These are phyloP conservation scores for Apeira syringaria DNA, from an alignment of 2,888 invertebrate species.

Conservation along the genomic window DNA sequence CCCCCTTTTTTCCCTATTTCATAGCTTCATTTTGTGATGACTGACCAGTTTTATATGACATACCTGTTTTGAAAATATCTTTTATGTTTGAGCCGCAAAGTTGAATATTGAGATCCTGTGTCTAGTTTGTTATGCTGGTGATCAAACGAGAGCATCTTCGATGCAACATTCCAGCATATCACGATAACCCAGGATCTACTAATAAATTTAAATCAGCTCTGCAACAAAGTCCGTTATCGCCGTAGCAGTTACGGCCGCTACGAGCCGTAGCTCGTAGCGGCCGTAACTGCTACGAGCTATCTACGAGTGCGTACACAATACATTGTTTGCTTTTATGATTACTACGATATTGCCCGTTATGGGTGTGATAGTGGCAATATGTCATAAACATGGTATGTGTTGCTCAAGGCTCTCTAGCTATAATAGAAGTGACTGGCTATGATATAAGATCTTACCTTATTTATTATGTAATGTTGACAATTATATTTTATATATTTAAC, in stretches of 20 bases:
- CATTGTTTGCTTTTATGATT: conserved; percentile 19
- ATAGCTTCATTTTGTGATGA: no score
- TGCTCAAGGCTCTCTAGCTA: no score
- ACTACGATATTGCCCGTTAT: conserved; percentile 15
- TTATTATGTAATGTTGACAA: no score
- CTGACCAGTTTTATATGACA: conserved; percentile 32
- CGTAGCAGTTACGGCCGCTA: conserved; percentile 38
- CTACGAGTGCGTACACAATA: conserved; percentile 15
- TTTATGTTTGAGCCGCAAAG: conserved; percentile 16
- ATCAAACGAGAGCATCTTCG: conserved; percentile 58
- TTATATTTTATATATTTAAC: no score
- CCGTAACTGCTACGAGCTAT: conserved; percentile 10
- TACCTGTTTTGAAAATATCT: conserved; percentile 20
- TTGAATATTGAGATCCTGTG: conserved; percentile 9
- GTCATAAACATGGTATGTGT: no score
- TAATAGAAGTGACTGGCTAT: no score
- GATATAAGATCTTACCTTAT: no score
- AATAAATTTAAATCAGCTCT: conserved; percentile 51
- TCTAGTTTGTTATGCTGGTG: conserved; percentile 38
- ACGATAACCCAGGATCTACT: conserved; percentile 59
- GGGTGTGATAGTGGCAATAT: conserved; percentile 2
- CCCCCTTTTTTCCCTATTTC: no score
- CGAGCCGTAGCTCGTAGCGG: no score
- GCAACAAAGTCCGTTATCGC: conserved; percentile 39
- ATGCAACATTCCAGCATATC: no score